Percentiles rank a stretch among this genome's conserved stretches.
Conservation (phyloP, 2,888 invertebrate species). For the Eupeodes luniger region DNA sequence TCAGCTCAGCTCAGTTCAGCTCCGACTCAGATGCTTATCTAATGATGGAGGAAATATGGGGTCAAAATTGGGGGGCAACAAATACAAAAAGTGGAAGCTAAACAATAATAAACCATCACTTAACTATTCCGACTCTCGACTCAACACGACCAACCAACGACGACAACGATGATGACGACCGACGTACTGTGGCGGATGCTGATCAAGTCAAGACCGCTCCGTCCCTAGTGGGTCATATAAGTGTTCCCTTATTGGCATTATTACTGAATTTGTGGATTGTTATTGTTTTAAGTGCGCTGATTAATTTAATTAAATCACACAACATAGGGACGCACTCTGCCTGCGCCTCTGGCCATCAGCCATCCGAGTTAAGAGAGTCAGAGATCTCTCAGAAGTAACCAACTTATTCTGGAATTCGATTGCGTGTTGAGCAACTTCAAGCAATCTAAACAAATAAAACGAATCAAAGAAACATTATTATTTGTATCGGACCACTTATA, state of each 20-base stretch:
- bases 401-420: slow-evolving; percentile 32
- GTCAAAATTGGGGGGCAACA: slow-evolving; percentile 49
- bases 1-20: no score
- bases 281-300: slow-evolving; percentile 71
- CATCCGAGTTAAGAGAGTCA: slow-evolving; percentile 16
- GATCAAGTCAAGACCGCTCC: slow-evolving; percentile 3
- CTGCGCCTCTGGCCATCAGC: no score
- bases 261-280: slow-evolving; percentile 38
- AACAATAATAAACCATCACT: slow-evolving; percentile 18
- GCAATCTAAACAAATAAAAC: not conserved
- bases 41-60: slow-evolving; percentile 7
- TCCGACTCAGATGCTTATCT: slow-evolving; percentile 45
- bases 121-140: slow-evolving; percentile 4
- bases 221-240: not conserved
- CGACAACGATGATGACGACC: not conserved
- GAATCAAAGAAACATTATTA: slow-evolving; percentile 12
- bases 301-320: slow-evolving; percentile 68
- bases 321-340: slow-evolving; percentile 17
- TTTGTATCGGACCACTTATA: slow-evolving; percentile 24
- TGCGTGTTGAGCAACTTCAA: slow-evolving; percentile 31
- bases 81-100: slow-evolving; percentile 23
- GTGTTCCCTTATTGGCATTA: slow-evolving; percentile 15
- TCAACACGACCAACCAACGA: not conserved
- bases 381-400: slow-evolving; percentile 23
- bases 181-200: slow-evolving; percentile 53